Percentiles rank a stretch among this genome's conserved stretches.
phyloP scores from a whole-genome alignment of 1,140 invertebrate genomes.

The Pseudoatta argentina region DNA sequence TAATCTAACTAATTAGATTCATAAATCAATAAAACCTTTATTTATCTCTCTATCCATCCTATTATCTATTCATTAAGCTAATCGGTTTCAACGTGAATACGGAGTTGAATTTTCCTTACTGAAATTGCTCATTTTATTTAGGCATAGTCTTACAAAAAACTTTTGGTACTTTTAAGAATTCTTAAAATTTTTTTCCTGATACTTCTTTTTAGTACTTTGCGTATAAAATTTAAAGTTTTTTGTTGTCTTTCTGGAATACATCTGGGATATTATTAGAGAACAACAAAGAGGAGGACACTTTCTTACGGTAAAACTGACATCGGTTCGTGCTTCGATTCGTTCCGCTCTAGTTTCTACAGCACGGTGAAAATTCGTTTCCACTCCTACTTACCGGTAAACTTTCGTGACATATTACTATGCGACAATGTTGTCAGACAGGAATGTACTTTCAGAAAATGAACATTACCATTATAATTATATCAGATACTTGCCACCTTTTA shows the following conservation, averaged over 20 bases:
- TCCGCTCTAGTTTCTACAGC: slow-evolving; percentile 69
- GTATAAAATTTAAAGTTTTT: neutral
- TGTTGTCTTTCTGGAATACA: neutral
- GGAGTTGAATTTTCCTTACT: neutral
- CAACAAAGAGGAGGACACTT: slow-evolving; percentile 36
- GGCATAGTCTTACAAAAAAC: neutral
- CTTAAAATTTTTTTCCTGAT: neutral
- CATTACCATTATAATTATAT: slow-evolving; percentile 63
- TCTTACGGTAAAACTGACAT: slow-evolving; percentile 56
- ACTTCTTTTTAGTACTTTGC: neutral
- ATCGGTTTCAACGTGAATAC: neutral
- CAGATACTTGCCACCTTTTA: neutral
- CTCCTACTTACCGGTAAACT: slow-evolving; percentile 2
- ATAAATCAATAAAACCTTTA: neutral
- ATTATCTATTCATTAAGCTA: neutral
- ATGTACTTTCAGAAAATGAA: slow-evolving; percentile 69
- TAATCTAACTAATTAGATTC: slow-evolving; percentile 14
- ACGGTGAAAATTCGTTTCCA: slow-evolving; percentile 64
- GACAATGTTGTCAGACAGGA: slow-evolving; percentile 45
- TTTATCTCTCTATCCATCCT: neutral
- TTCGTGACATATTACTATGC: slow-evolving; percentile 58
- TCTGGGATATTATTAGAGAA: neutral
- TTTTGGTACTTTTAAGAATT: neutral
- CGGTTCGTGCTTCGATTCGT: slow-evolving; percentile 54
- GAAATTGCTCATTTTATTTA: neutral